Conservation (phyloP, 1,140 invertebrate genomes). For the Cyrtorhinus lividipennis region DNA sequence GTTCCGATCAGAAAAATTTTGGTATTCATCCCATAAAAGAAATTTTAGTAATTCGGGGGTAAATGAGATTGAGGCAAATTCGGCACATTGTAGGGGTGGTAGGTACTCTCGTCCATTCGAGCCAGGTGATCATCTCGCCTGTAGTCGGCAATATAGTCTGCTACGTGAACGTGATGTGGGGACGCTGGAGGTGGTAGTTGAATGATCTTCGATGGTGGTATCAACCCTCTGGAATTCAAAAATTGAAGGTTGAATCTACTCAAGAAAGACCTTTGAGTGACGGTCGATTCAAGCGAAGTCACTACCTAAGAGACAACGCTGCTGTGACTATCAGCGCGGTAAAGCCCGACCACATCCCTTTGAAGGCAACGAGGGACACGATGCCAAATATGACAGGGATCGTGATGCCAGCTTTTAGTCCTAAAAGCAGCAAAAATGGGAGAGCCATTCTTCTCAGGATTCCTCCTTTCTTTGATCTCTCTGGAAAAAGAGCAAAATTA, state of each 20-base stretch:
- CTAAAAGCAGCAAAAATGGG: conserved; percentile 43
- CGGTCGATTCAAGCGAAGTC: too few species aligned
- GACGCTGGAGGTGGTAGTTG: conserved; percentile 4
- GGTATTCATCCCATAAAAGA: too few species aligned
- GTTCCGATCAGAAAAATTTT: too few species aligned
- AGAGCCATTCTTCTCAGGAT: conserved; percentile 41
- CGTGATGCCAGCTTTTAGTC: conserved; percentile 44
- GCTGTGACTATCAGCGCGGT: conserved; percentile 43
- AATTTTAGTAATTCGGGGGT: not conserved
- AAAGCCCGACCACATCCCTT: conserved; percentile 45
- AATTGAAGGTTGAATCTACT: not conserved
- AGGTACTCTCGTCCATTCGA: conserved; percentile 3
- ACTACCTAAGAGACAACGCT: conserved; percentile 32
- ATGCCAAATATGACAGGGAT: conserved; percentile 44
- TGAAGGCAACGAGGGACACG: conserved; percentile 44
- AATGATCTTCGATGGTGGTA: not conserved
- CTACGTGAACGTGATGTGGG: not conserved
- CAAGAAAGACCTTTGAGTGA: too few species aligned
- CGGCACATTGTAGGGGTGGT: not conserved
- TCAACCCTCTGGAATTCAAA: conserved; percentile 4
- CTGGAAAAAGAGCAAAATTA: too few species aligned
- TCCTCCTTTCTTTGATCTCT: not conserved
- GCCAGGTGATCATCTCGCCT: not conserved
- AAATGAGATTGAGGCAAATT: not conserved
- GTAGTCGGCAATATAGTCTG: conserved; percentile 13